Evolutionary conservation across 2,888 invertebrate genomes (phyloP), one percentile per base, ranked within the genome.

Genomic region (Agrotis exclamationis): DNA sequence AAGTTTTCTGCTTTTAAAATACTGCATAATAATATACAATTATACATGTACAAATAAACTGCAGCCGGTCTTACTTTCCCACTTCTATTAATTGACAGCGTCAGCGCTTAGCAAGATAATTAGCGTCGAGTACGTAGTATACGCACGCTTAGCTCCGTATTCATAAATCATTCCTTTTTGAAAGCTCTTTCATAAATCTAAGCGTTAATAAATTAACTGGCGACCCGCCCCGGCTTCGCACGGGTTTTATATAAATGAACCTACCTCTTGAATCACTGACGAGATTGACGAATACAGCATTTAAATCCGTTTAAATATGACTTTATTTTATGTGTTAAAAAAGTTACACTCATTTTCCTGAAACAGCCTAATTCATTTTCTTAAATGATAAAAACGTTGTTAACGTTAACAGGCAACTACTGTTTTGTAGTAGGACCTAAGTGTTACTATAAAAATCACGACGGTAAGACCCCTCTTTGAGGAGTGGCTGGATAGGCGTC

Each of bases 31-130:
- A 3, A 24, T 24, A 24, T 24, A 24, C 3, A 24, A 3, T 3
- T 2, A 28, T 28, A 28, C 2, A 5, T 3, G 5, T 47, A n/a
- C n/a, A n/a, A 5, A 18, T 14, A 22, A 0, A 48, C 9, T 33
- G 9, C 20, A 56, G 1, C 11, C 2, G 5, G 20, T 3, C 5
- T 48, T 16, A n/a, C 3, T 9, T 33, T 33, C 13, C 28, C 13
- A 39, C 14, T 24, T 73, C 18, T 54, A n/a, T 56, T n/a, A 45
- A 56, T 13, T 45, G 20, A n/a, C n/a, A 56, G 48, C 16, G 28
- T 44, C 7, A 50, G 48, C 18, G 56, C 18, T 67, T 20, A 50
- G 56, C 45, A 75, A 18, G 33, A 44, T 75, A 56, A 57, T 75
- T 47, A 58, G 20, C 24, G 18, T 24, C 24, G 47, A 51, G 57